These are phyloP conservation scores for Tauraco erythrolophus DNA, from an alignment of 2,113 vertebrate species.

Conservation along the genomic window DNA sequence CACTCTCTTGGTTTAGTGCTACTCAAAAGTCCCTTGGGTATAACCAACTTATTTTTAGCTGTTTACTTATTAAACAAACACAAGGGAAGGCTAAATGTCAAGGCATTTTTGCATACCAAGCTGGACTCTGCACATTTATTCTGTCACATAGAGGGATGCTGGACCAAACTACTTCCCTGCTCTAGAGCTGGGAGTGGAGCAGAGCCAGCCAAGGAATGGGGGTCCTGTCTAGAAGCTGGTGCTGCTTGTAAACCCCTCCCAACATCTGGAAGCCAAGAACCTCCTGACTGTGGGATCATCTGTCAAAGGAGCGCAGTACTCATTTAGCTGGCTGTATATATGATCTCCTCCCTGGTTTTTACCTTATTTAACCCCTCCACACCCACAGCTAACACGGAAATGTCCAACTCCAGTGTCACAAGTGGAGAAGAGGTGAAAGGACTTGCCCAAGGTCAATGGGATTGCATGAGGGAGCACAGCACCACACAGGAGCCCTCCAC, in stretches of 20 bases:
- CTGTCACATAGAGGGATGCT: background rate
- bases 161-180: background rate
- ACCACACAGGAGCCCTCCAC: accelerated
- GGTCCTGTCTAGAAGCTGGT: background rate
- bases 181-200: background rate
- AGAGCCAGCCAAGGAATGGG: background rate
- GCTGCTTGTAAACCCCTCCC: background rate
- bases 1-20: background rate
- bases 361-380: background rate
- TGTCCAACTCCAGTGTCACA: background rate
- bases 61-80: conserved; percentile 31
- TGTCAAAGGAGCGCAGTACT: background rate
- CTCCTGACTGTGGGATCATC: background rate
- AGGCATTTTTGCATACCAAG: background rate
- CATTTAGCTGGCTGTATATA: background rate
- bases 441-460: background rate
- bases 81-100: background rate
- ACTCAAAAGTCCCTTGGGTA: background rate
- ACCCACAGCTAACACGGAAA: background rate
- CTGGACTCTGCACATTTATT: background rate
- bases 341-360: background rate
- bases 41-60: conserved; percentile 43
- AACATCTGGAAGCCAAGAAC: background rate
- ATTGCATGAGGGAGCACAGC: accelerated
- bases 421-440: background rate